Base-by-base conservation (phyloP, 2,797 vertebrate genomes). In the Gadopsis marmoratus region DNA sequence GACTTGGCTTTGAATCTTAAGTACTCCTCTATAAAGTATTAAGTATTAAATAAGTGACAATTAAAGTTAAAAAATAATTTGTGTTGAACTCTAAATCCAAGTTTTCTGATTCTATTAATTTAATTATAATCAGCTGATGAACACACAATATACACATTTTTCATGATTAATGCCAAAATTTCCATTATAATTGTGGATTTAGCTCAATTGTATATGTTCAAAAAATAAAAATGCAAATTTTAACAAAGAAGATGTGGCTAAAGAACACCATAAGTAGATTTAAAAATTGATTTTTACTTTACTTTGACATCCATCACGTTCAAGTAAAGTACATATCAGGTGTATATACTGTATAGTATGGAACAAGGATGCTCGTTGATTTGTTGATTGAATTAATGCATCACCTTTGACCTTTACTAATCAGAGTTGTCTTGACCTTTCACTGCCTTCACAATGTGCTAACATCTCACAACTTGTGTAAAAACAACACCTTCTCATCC, bases 401-500 rank as follows among this genome's bases (percentile, higher is more conserved):
- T 91, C 81, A 88, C 81, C 77, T 90, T 55, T 80, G 79, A 83
- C 78, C 82, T 79, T 76, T 79, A 45, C 78, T 88, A 84, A 84
- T 62, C 71, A 66, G 79, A 83, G 84, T 82, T 74, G 81, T 76
- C 4, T 80, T 88, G 86, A 92, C 90, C 89, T 91, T 88, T 91
- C 54, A 29, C 80, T 88, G 87, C 88, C 89, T 93, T 89, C 56
- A 83, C 83, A 82, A 81, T 55, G 73, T 81, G 83, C 79, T 81
- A 87, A 91, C 82, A 65, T 84, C 76, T 83, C 71, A 76, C 86
- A 89, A 86, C 81, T 78, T 89, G 87, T 72, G 86, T 88, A 84
- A 89, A 90, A 92, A 90, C 90, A 93, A 92, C 91, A 90, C 85
- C 86, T 85, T 84, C 86, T 90, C 88, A 89, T 78, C 74, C 83